phyloP scores from a whole-genome alignment of 2,888 invertebrate genomes.

The Orthonevra nobilis region DNA sequence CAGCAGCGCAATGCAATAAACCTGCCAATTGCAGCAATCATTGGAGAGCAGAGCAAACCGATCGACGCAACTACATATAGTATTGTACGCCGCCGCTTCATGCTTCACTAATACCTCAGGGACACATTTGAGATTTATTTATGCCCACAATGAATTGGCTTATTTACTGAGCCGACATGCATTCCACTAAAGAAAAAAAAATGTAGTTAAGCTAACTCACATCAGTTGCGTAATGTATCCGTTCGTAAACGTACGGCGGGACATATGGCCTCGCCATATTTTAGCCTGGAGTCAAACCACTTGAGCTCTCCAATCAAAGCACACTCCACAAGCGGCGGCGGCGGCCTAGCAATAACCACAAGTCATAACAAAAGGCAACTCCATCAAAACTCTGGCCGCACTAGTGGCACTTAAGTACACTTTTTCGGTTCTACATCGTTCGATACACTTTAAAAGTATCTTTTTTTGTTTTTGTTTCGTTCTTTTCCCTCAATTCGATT shows the following conservation, averaged over 20 bases:
- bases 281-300: conserved; percentile 13
- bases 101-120: conserved; percentile 59
- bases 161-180: conserved; percentile 39
- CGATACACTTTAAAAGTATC: conserved; percentile 8
- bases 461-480: too few species aligned
- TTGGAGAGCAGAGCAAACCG: too few species aligned
- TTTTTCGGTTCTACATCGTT: conserved; percentile 9
- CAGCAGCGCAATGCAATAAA: conserved; percentile 45
- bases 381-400: conserved; percentile 12
- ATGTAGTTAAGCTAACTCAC: conserved; percentile 50
- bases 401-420: conserved; percentile 9
- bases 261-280: conserved; percentile 37
- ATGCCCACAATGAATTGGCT: conserved; percentile 56
- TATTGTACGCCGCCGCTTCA: not conserved
- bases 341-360: conserved; percentile 18
- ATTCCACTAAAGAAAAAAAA: conserved; percentile 38
- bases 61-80: not conserved
- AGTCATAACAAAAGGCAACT: conserved; percentile 9
- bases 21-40: conserved; percentile 64
- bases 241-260: too few species aligned
- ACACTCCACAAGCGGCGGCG: not conserved
- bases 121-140: conserved; percentile 59
- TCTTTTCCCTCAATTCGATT: too few species aligned
- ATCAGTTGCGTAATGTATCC: conserved; percentile 30
- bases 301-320: conserved; percentile 27